phyloP scores from a whole-genome alignment of 2,888 invertebrate species.

The Resseliella maxima region DNA sequence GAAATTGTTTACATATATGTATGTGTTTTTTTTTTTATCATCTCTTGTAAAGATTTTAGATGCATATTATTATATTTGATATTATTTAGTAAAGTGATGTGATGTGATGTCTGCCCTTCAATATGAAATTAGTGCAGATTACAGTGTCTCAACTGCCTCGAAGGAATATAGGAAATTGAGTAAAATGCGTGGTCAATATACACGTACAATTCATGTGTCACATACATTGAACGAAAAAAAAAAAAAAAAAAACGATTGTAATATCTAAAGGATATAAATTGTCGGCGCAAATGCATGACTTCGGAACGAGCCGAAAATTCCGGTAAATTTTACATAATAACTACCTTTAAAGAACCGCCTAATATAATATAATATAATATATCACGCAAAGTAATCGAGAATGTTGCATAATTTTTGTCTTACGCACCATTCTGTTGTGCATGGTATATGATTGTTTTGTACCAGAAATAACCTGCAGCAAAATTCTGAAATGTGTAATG shows the following conservation, averaged over 20 bases:
- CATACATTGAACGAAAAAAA: background rate
- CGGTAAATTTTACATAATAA: constrained; percentile 31
- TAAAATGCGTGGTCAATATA: constrained; percentile 2
- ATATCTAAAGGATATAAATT: background rate
- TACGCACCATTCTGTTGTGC: background rate
- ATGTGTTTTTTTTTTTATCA: too few relatives aligned
- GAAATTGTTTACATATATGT: constrained; percentile 38
- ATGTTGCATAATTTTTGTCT: background rate
- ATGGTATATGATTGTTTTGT: background rate
- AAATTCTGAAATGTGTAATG: background rate
- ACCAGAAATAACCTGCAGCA: background rate
- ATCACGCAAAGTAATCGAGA: constrained; percentile 1
- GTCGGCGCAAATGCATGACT: background rate
- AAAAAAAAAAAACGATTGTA: background rate
- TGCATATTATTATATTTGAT: too few relatives aligned
- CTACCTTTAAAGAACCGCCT: background rate
- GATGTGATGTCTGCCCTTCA: background rate
- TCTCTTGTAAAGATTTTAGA: too few relatives aligned
- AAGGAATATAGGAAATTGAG: background rate
- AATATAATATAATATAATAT: background rate
- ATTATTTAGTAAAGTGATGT: too few relatives aligned
- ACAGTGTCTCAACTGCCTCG: background rate
- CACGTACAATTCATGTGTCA: background rate
- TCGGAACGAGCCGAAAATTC: background rate
- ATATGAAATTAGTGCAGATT: background rate